Percentiles rank a stretch among this genome's conserved stretches.
These are phyloP conservation scores for Platycnemis pennipes DNA, from an alignment of 2,888 invertebrate genomes.

Conservation along the genomic window DNA sequence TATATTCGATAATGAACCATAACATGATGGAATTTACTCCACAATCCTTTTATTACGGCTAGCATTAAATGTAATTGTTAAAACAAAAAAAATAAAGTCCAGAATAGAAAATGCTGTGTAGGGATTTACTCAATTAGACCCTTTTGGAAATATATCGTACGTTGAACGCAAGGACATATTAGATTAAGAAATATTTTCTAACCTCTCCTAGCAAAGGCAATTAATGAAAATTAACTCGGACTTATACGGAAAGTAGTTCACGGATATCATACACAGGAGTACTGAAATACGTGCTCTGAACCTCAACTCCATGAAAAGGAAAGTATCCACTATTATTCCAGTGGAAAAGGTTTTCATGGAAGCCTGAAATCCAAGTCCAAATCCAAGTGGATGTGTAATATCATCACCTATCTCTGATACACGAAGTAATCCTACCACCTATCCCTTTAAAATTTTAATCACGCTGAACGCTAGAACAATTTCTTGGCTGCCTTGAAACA, in stretches of 20 bases:
- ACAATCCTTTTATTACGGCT: no score
- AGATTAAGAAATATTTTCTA: neutral
- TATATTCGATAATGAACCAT: no score
- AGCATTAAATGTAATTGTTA: neutral
- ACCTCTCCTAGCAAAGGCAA: neutral
- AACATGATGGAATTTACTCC: no score
- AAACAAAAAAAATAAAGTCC: neutral
- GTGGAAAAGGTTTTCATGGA: neutral
- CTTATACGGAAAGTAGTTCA: neutral
- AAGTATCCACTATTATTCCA: neutral
- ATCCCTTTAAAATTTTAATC: neutral
- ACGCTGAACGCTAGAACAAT: neutral
- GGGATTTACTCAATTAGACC: neutral
- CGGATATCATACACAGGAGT: neutral
- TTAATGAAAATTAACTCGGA: neutral
- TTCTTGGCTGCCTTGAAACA: neutral
- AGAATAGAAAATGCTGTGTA: neutral
- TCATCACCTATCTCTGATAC: neutral
- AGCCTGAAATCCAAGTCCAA: neutral
- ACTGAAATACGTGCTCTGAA: constrained; percentile 13
- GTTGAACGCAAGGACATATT: neutral
- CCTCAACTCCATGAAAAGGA: neutral
- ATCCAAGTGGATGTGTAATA: neutral
- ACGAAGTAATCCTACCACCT: no score
- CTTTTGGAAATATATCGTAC: no score